These are phyloP conservation scores for Forbesichthys papilliferus DNA, from an alignment of 2,113 vertebrate genomes.

Conservation along the genomic window DNA sequence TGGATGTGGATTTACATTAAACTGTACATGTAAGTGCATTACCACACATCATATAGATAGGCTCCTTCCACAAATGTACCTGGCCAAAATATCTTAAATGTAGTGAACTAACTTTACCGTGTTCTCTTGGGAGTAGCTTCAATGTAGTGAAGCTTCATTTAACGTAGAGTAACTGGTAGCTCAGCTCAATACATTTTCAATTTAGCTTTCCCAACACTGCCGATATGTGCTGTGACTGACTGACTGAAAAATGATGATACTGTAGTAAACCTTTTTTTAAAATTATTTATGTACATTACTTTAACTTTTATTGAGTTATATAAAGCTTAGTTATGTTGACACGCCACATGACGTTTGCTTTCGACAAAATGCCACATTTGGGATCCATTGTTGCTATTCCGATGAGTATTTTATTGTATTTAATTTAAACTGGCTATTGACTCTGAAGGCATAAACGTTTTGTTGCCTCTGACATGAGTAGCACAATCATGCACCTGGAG, in stretches of 20 bases:
- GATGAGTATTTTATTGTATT: too few relatives aligned
- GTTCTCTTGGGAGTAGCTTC: too few relatives aligned
- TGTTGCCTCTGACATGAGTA: slow-evolving; percentile 41
- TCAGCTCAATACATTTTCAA: too few relatives aligned
- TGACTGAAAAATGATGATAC: not conserved
- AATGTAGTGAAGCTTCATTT: too few relatives aligned
- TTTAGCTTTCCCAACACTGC: too few relatives aligned
- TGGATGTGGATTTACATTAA: too few relatives aligned
- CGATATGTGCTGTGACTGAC: not conserved
- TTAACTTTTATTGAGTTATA: not conserved
- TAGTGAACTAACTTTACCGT: too few relatives aligned
- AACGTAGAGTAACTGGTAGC: too few relatives aligned
- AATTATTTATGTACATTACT: not conserved
- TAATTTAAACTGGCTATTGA: slow-evolving; percentile 39
- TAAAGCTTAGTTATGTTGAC: not conserved
- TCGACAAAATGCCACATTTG: slow-evolving; percentile 29
- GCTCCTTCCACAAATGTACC: too few relatives aligned
- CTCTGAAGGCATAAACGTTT: slow-evolving; percentile 50
- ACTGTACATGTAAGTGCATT: too few relatives aligned
- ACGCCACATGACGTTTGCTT: slow-evolving; percentile 13
- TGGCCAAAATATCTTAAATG: too few relatives aligned
- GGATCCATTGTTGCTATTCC: slow-evolving; percentile 18
- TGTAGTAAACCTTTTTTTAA: not conserved
- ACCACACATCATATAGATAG: too few relatives aligned
- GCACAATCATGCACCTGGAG: slow-evolving; percentile 53